Evolutionary conservation across 1,140 invertebrate genomes (phyloP), one percentile per base, ranked within the genome.

Genomic region (Drosophila athabasca): DNA sequence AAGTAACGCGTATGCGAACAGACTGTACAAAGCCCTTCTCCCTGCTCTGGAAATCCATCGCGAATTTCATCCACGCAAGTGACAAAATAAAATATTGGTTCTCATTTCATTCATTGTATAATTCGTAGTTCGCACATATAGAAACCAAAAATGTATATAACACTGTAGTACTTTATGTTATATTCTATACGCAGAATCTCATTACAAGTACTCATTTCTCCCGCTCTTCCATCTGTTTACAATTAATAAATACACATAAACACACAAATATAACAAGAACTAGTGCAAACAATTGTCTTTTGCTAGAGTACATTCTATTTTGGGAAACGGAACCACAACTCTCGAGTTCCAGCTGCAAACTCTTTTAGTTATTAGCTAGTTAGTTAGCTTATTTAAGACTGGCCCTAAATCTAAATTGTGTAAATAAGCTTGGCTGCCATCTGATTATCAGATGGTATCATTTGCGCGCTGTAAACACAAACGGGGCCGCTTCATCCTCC

Each of bases 401-500:
- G 71, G 69, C 75, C 50, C 62, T 83, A 69, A 26, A 44, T 24
- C 67, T 70, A 70, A 49, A 35, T 70, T 26, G 24, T 26, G 24
- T 26, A 26, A 26, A 26, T 26, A 26, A 26, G 24, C 24, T 26
- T 55, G 67, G 58, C 51, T 69, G 39, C 29, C 52, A 69, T 41
- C 49, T 35, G 39, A 35, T 9, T 53, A 48, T 48, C 24, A 54
- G 54, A 68, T 69, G 57, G 50, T 78, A 84, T 91, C 83, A 91
- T 89, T 91, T 91, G 29, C 89, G 89, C 70, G 81, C 90, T 48
- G 90, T 91, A 74, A 91, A 91, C 31, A 91, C 90, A 43, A 92
- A 80, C 2, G 91, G 91, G n/a, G 90, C 78, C 19, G 90, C 90
- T 65, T 92, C 91, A 84, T 92, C 91, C 60, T 92, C 90, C 44